These are phyloP conservation scores for Anguilla pacifica DNA, from an alignment of 2,797 vertebrate species.

Conservation along the genomic window DNA sequence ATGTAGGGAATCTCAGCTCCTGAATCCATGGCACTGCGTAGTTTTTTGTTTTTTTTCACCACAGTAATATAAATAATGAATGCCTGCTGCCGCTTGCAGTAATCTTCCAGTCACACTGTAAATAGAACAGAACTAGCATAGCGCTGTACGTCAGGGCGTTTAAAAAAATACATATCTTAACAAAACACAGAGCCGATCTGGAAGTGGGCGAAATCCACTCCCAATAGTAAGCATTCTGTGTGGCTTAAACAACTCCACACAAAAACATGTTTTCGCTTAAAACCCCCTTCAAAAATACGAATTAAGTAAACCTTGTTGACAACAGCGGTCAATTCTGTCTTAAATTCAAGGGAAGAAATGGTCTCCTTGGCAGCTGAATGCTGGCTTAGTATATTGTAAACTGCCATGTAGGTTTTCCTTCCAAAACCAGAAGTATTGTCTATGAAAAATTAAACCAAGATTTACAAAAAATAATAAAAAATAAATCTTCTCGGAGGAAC, in stretches of 20 bases:
- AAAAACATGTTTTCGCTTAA: background rate
- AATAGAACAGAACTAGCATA: constrained; percentile 65
- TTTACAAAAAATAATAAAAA: background rate
- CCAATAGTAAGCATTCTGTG: background rate
- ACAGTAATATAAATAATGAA: constrained; percentile 78
- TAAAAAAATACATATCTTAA: constrained; percentile 11
- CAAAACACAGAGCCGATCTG: background rate
- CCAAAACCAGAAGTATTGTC: background rate
- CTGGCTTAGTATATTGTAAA: background rate
- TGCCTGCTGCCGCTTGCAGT: constrained; percentile 70
- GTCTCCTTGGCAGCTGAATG: background rate
- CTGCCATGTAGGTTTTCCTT: background rate
- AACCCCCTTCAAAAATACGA: constrained; percentile 27
- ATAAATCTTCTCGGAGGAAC: background rate
- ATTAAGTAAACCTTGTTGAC: background rate
- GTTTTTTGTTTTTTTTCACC: constrained; percentile 48
- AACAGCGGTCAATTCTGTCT: background rate
- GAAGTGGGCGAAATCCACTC: constrained; percentile 9
- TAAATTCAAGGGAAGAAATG: background rate
- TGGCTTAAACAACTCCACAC: background rate
- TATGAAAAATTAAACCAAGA: background rate
- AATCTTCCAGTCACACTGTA: constrained; percentile 68
- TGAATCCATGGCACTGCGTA: constrained; percentile 70
- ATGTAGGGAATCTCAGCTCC: constrained; percentile 60
- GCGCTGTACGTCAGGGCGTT: constrained; percentile 44